Evolutionary conservation across 2,113 vertebrate genomes (phyloP), one percentile per base, ranked within the genome.

Genomic region (Odocoileus virginianus): DNA sequence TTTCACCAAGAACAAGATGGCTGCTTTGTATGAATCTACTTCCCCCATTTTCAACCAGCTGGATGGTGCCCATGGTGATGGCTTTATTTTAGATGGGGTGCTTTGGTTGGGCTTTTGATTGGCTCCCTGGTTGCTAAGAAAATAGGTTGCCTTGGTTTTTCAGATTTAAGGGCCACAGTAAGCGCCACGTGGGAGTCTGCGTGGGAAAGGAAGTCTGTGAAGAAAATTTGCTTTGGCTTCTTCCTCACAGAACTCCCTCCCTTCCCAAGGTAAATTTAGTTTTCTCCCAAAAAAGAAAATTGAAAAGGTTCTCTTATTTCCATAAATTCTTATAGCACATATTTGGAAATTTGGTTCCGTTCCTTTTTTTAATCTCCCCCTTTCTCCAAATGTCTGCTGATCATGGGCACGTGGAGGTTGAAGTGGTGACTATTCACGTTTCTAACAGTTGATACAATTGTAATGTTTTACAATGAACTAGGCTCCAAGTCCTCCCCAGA

Each of bases 131-230:
- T 99, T 99, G 99, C 99, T 98, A 98, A 92, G 99, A 98, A 64
- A 97, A 98, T 50, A 43, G 98, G 99, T 98, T 99, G 98, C 99
- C 99, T 99, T 98, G 98, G 99, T 98, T 98, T 98, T 98, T 97
- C 97, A 97, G 96, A 95, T 93, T 94, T 96, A 97, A 97, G 98
- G 97, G 81, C 95, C 98, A 2, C 85, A 92, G 98, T 92, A 28
- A 98, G 71, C 87, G 94, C 95, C 98, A 97, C 1, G 99, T 98
- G 36, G 99, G 99, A 97, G 98, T 98, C 25, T 98, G 99, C 58
- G 98, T 97, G 99, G 98, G 99, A 98, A 98, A 99, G 98, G 98
- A 98, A 97, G 98, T 97, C 98, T 87, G 98, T 98, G 96, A 98
- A 98, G 98, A 96, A 98, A 98, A 97, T 96, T 86, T 92, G 97